These are phyloP conservation scores for Drosophila prostipennis DNA, from an alignment of 2,888 invertebrate species.

Conservation along the genomic window DNA sequence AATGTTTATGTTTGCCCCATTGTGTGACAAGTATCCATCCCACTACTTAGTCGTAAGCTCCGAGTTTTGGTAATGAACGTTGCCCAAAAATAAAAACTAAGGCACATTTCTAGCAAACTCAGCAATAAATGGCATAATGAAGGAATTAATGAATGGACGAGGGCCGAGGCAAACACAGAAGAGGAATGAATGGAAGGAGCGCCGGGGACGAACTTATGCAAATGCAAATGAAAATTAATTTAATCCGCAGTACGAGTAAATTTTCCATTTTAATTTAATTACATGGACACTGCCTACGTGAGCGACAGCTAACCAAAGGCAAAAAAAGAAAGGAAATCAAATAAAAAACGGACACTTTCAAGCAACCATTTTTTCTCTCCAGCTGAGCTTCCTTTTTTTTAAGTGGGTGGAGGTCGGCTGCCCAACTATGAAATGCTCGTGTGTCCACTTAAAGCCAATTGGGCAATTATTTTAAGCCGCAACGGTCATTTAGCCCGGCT, in stretches of 20 bases:
- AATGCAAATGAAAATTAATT: conserved; percentile 84
- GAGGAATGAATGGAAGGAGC: not conserved
- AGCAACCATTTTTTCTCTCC: conserved; percentile 53
- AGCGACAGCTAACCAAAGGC: conserved; percentile 79
- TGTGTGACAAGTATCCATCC: too few species aligned
- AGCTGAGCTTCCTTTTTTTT: conserved; percentile 17
- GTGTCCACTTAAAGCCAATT: conserved; percentile 76
- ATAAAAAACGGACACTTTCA: conserved; percentile 55
- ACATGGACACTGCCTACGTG: conserved; percentile 83
- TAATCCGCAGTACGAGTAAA: conserved; percentile 83
- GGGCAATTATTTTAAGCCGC: conserved; percentile 81
- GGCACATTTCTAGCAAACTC: conserved; percentile 62
- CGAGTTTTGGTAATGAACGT: conserved; percentile 3
- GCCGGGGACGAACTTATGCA: conserved; percentile 79
- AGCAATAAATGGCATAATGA: conserved; percentile 75
- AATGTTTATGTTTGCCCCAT: not conserved
- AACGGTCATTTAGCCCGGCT: conserved; percentile 52
- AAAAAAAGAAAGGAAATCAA: conserved; percentile 44
- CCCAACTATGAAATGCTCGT: conserved; percentile 48
- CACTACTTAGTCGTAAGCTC: not conserved
- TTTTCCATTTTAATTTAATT: conserved; percentile 84
- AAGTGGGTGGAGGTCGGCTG: conserved; percentile 1
- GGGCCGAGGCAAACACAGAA: conserved; percentile 6
- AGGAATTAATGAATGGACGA: conserved; percentile 70
- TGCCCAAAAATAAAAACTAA: conserved; percentile 45